Evolutionary conservation across 2,888 invertebrate species (phyloP), one percentile per base, ranked within the genome.

Genomic region (Parasteatoda lunata): DNA sequence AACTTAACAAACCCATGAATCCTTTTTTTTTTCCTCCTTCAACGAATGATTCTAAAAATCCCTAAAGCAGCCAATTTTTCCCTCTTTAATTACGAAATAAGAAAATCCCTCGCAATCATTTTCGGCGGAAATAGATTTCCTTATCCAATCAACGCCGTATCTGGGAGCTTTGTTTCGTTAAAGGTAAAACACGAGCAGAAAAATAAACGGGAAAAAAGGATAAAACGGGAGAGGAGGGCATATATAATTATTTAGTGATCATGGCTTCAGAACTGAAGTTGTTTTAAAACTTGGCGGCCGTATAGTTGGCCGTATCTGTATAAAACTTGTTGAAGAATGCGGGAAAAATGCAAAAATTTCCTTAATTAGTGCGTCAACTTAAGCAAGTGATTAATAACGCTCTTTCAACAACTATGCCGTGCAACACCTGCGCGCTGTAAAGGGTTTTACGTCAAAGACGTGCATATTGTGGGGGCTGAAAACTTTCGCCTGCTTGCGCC

Each of bases 291-390:
- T 69, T 66, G 70, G 15, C 47, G 30, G 30, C 64, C 30, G 47
- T 15, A 47, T 64, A 54, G 15, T 45, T 48, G 72, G 69, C 75
- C 76, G 11, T 9, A 59, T 70, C 80, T 85, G 80, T 71, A 76
- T 59, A 85, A 85, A 85, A 85, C 85, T 85, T 85, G 85, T 85
- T 85, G 84, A 85, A 85, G 85, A 85, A 85, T 85, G 85, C 80
- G 80, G 85, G 80, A 85, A 85, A 85, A 85, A 85, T 85, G 85
- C 85, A 85, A 85, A 85, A 85, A 85, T 85, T 85, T 85, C 80
- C 85, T 85, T 85, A 85, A 85, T 85, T 85, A 85, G 85, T 77
- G 85, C 85, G 85, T 85, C 85, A 85, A 76, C 79, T 85, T 80
- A 85, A 59, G 30, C 45, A 59, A 70, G 85, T 85, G 85, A 85